These are phyloP conservation scores for Alligator sinensis DNA, from an alignment of 2,113 vertebrate genomes.

Conservation along the genomic window DNA sequence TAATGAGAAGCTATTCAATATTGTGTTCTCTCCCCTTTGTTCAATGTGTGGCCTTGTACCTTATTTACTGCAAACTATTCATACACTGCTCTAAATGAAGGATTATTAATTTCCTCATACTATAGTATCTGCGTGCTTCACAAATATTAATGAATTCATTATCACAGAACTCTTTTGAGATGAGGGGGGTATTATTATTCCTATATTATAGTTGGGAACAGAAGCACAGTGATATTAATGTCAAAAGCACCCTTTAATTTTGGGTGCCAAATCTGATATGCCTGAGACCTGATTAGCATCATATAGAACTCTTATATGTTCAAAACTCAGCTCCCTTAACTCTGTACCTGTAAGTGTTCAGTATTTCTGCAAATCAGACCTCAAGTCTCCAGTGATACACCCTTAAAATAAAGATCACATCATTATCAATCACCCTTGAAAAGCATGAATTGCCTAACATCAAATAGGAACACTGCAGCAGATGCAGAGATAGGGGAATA, in stretches of 20 bases:
- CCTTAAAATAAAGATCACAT: constrained; percentile 72
- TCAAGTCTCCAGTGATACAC: constrained; percentile 32
- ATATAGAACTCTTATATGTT: constrained; percentile 52
- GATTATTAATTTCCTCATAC: neutral
- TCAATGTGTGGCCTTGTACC: neutral
- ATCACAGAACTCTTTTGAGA: neutral
- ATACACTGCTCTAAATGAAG: constrained; percentile 14
- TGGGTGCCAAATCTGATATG: constrained; percentile 40
- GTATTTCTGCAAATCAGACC: constrained; percentile 70
- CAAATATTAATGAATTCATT: neutral
- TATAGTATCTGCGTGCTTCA: neutral
- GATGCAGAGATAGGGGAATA: constrained; percentile 38
- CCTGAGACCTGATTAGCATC: constrained; percentile 55
- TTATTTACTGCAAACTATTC: neutral
- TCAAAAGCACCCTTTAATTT: constrained; percentile 24
- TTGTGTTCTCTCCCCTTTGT: neutral
- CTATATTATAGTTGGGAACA: constrained; percentile 34
- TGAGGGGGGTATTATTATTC: neutral
- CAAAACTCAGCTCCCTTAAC: constrained; percentile 60
- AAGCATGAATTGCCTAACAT: constrained; percentile 45
- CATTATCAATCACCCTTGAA: constrained; percentile 75
- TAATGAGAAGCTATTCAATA: neutral
- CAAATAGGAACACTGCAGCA: constrained; percentile 69
- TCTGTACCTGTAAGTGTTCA: constrained; percentile 68
- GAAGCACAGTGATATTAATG: neutral